phyloP scores from a whole-genome alignment of 2,113 vertebrate genomes.

The Mustela nigripes region DNA sequence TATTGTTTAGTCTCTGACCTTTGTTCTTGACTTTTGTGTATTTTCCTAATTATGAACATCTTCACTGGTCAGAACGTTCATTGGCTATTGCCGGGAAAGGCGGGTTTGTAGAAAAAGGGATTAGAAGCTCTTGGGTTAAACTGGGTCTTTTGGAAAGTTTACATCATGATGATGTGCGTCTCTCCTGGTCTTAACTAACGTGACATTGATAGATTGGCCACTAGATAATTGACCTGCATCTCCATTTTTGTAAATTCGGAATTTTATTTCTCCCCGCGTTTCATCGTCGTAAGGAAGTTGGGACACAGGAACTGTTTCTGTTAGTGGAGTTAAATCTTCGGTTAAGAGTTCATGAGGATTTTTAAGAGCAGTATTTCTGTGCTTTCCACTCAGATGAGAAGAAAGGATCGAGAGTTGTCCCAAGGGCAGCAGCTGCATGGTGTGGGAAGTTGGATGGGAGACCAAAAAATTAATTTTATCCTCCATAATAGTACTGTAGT shows the following conservation, averaged over 20 bases:
- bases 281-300: not conserved
- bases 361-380: not conserved
- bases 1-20: not conserved
- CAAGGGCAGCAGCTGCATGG: not conserved
- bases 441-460: not conserved
- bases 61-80: not conserved
- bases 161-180: not conserved
- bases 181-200: not conserved
- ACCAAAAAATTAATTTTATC: not conserved
- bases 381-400: not conserved
- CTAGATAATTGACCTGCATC: not conserved
- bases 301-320: not conserved
- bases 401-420: not conserved
- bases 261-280: not conserved
- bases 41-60: not conserved
- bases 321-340: not conserved
- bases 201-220: not conserved
- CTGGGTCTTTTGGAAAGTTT: not conserved
- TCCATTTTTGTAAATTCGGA: not conserved
- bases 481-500: rapidly evolving
- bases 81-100: not conserved
- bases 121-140: not conserved
- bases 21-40: not conserved
- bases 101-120: not conserved
- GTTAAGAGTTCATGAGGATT: not conserved